These are phyloP conservation scores for Artemia sinica DNA, from an alignment of 2,888 invertebrate genomes.

Conservation along the genomic window DNA sequence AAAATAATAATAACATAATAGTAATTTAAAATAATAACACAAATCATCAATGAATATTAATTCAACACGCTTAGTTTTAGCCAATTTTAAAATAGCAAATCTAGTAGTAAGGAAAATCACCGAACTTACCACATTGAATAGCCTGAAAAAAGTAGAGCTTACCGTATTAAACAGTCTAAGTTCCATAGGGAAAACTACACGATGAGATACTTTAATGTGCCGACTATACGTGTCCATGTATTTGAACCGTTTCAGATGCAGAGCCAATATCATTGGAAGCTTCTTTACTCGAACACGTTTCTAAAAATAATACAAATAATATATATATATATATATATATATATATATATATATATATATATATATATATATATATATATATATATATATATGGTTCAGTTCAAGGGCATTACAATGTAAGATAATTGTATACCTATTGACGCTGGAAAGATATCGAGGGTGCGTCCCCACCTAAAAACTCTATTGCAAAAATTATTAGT, in stretches of 20 bases:
- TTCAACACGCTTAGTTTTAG: not conserved
- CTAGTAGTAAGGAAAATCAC: too few relatives aligned
- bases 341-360: too few relatives aligned
- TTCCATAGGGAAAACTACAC: constrained; percentile 96
- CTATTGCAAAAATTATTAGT: too few relatives aligned
- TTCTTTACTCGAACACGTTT: constrained; percentile 97
- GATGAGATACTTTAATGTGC: constrained; percentile 95
- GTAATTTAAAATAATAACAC: not conserved
- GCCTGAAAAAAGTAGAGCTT: constrained; percentile 32
- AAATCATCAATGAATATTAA: constrained; percentile 2
- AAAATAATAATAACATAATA: too few relatives aligned
- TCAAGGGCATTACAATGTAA: too few relatives aligned
- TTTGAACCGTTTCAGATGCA: constrained; percentile 92
- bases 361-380: too few relatives aligned
- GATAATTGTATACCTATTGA: too few relatives aligned
- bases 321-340: too few relatives aligned
- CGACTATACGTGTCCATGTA: constrained; percentile 97
- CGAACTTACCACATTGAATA: too few relatives aligned
- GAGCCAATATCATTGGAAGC: constrained; percentile 85
- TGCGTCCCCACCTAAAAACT: too few relatives aligned
- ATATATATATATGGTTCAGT: too few relatives aligned
- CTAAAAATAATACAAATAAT: constrained; percentile 29
- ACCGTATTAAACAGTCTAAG: constrained; percentile 92
- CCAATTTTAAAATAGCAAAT: constrained; percentile 8
- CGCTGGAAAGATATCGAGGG: too few relatives aligned